A percentile compares a stretch with the other conserved stretches of the same genome.
Conservation (phyloP, 2,888 invertebrate genomes). For the Dusona sp. region DNA sequence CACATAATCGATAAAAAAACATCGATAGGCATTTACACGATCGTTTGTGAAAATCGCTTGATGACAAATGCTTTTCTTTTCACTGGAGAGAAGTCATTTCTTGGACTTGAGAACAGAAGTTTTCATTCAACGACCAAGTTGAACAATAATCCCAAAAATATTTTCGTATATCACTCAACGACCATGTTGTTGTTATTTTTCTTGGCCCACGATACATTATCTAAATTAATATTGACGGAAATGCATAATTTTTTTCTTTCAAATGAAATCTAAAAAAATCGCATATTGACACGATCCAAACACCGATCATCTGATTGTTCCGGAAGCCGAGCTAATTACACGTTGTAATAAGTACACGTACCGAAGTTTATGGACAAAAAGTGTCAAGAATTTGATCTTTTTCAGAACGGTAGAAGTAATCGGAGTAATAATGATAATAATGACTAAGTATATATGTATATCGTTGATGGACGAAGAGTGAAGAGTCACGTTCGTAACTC, state of each 20-base stretch:
- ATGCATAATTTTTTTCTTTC: neutral
- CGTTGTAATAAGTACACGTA: slow-evolving; percentile 1
- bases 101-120: neutral
- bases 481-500: slow-evolving; percentile 44
- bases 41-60: slow-evolving; percentile 2
- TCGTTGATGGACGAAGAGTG: slow-evolving; percentile 17
- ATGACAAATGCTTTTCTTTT: slow-evolving; percentile 1
- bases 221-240: neutral
- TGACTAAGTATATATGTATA: neutral
- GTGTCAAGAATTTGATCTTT: neutral
- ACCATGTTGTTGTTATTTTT: neutral
- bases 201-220: neutral
- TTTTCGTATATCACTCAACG: neutral
- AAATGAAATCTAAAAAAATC: neutral
- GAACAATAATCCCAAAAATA: neutral
- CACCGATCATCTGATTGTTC: neutral
- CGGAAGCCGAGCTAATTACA: too few relatives aligned
- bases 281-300: neutral
- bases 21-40: neutral
- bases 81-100: neutral
- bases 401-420: neutral
- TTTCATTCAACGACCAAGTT: neutral
- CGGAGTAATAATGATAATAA: neutral
- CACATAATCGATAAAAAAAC: slow-evolving; percentile 5
- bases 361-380: neutral